Evolutionary conservation across 2,113 vertebrate species (phyloP).

Genomic region (Craseonycteris thonglongyai): DNA sequence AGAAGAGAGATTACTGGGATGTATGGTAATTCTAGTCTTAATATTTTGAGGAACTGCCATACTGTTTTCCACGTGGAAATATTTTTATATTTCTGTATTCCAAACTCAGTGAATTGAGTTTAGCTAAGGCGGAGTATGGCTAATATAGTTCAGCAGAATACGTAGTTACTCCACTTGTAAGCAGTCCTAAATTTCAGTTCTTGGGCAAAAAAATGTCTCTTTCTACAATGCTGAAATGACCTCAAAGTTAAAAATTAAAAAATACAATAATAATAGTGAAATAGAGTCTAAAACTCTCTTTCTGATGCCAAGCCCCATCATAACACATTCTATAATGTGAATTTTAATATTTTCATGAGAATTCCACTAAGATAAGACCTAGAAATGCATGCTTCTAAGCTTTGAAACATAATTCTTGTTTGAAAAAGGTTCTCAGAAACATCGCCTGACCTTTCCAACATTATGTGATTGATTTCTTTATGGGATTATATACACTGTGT

Average conservation of each 20-base stretch:
- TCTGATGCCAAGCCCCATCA: neutral
- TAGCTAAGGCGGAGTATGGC: neutral
- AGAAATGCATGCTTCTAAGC: neutral
- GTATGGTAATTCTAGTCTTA: no score
- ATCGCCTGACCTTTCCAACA: neutral
- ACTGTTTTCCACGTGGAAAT: no score
- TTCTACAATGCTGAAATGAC: neutral
- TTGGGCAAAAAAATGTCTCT: neutral
- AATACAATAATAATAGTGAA: neutral
- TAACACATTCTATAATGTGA: neutral
- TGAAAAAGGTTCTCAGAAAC: neutral
- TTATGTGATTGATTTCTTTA: neutral
- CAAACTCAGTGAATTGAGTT: neutral
- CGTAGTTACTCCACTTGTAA: neutral
- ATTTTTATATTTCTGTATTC: no score
- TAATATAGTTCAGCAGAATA: neutral
- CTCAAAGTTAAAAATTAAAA: neutral
- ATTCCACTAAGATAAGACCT: neutral
- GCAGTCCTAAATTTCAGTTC: neutral
- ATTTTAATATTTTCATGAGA: no score
- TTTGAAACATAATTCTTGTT: neutral
- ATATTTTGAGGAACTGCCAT: no score
- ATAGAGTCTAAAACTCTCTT: neutral
- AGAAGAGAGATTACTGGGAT: no score
- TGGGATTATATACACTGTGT: neutral